These are phyloP conservation scores for Asteroscopus sphinx DNA, from an alignment of 2,888 invertebrate genomes.

Conservation along the genomic window DNA sequence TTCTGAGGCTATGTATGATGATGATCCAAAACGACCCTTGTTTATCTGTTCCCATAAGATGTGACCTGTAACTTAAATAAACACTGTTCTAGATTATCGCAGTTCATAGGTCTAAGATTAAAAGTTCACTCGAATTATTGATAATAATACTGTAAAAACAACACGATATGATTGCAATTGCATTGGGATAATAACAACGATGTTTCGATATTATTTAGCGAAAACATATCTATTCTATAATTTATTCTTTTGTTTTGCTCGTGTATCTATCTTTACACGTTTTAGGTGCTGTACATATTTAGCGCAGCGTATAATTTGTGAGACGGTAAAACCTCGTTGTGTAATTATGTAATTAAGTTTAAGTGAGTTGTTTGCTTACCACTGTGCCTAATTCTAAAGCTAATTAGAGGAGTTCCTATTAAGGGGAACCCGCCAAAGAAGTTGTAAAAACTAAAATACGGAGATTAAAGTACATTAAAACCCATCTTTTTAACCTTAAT, in stretches of 20 bases:
- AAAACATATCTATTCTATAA: neutral
- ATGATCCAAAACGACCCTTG: constrained; percentile 14
- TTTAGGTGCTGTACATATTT: too few relatives aligned
- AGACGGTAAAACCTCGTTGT: constrained; percentile 17
- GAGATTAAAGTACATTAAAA: constrained; percentile 57
- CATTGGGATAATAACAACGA: too few relatives aligned
- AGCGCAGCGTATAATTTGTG: constrained; percentile 8
- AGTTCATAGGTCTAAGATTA: constrained; percentile 23
- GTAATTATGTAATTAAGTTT: constrained; percentile 29
- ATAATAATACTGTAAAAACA: constrained; percentile 24
- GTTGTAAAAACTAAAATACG: constrained; percentile 63
- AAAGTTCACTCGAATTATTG: constrained; percentile 25
- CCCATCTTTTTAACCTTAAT: constrained; percentile 61
- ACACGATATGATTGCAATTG: constrained; percentile 1
- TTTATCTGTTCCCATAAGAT: constrained; percentile 20
- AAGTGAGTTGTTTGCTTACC: constrained; percentile 31
- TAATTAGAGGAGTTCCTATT: constrained; percentile 49
- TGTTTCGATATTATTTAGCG: too few relatives aligned
- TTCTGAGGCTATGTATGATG: constrained; percentile 1
- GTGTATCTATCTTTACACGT: too few relatives aligned
- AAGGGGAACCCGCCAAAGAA: constrained; percentile 46
- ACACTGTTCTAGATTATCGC: constrained; percentile 19
- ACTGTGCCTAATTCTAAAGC: constrained; percentile 43
- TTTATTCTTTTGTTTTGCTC: constrained; percentile 2
- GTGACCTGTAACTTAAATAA: constrained; percentile 17